Base-by-base conservation (phyloP, 2,888 invertebrate species). In the Apotomis betuletana region DNA sequence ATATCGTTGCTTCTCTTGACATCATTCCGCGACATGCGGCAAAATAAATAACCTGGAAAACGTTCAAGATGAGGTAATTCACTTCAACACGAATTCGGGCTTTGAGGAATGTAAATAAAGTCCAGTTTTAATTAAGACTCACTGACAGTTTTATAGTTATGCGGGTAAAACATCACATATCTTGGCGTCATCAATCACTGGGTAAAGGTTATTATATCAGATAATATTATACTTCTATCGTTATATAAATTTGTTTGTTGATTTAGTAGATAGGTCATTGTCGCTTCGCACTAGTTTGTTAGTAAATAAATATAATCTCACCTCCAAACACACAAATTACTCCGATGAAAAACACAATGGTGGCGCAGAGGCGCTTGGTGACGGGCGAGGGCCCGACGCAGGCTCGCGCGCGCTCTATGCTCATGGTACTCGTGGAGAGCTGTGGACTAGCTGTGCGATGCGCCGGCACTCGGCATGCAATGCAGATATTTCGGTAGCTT, bases 281-380 rank as follows among this genome's bases (percentile, higher is more conserved):
- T 49, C 62, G 46, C 57, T 54, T 15, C 41, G 36, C 55, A 63
- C 61, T 67, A 74, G 72, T 38, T 68, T 78, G 76, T 80, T 78
- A 76, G 77, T 83, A 82, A 81, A 83, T 81, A 82, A 78, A 77
- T 77, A 78, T 62, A 57, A 49, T 69, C 55, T 87, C 81, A 92
- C 93, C 92, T 86, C 89, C 92, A 70, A 90, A 87, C 69, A 92
- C 79, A 78, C 90, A 90, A 55, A 90, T 75, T 38, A 90, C 78
- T 63, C 90, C 91, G 54, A 90, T 83, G 72, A 90, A 83, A 61
- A 91, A 77, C 74, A 89, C 87, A 2, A 92, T 77, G 6, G 88
- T 85, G 0, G 87, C 84, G 75, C 87, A 87, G 38, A 92, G 80
- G 2, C 90, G 83, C 74, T 85, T 88, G 44, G 88, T 89, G 73